phyloP scores from a whole-genome alignment of 30 jellyfish, hydroid and myxozoan genomes.

The Nemopilema nomurai region DNA sequence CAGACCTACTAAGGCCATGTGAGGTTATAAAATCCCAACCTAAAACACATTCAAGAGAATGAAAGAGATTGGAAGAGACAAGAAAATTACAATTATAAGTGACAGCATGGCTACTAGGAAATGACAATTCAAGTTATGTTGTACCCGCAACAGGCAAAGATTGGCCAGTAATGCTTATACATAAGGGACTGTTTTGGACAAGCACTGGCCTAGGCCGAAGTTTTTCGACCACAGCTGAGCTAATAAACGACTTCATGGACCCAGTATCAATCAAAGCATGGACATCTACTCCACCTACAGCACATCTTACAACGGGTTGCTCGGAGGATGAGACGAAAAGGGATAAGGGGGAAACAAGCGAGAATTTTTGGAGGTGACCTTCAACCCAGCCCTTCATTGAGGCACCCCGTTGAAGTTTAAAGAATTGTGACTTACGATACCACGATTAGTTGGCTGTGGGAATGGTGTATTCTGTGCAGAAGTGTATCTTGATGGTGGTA shows the following conservation, averaged over 20 bases:
- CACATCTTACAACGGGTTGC: conserved; percentile 1
- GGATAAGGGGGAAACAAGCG: conserved; percentile 8
- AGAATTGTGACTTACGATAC: conserved; percentile 17
- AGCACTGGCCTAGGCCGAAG: conserved; percentile 15
- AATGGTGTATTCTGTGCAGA: conserved; percentile 1
- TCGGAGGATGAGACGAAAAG: not conserved
- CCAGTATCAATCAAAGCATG: conserved; percentile 41
- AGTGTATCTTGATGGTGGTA: not conserved
- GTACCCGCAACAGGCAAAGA: conserved; percentile 15
- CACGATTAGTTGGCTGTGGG: not conserved
- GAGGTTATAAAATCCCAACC: conserved; percentile 12
- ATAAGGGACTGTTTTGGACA: conserved; percentile 10
- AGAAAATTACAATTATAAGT: conserved; percentile 5
- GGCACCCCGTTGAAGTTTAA: conserved; percentile 70
- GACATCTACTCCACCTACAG: conserved; percentile 5
- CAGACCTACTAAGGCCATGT: conserved; percentile 2
- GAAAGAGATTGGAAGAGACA: conserved; percentile 15
- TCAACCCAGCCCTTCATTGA: conserved; percentile 46
- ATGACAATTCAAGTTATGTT: not conserved
- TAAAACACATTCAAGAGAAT: conserved; percentile 3
- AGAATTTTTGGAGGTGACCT: conserved; percentile 16
- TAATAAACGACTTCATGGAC: conserved; percentile 55
- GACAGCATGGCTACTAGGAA: not conserved
- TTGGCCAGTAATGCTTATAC: conserved; percentile 48
- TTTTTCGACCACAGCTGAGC: conserved; percentile 3